These are phyloP conservation scores for Helicoverpa assulta DNA, from an alignment of 2,888 invertebrate species.

Conservation along the genomic window DNA sequence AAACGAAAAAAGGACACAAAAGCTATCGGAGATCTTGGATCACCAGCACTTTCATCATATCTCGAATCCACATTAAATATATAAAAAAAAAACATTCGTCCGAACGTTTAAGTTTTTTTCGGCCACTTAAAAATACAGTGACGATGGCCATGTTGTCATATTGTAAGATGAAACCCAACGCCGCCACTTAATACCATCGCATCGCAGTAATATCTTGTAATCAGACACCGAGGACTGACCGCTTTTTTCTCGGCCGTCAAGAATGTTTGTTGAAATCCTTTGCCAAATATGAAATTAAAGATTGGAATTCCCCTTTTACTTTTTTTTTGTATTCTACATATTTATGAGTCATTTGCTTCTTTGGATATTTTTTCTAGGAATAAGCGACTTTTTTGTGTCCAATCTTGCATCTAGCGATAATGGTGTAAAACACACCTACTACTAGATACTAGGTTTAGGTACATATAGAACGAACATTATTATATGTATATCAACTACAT, in stretches of 20 bases:
- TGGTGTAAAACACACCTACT: too few relatives aligned
- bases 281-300: constrained; percentile 52
- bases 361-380: too few relatives aligned
- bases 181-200: constrained; percentile 61
- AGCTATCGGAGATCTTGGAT: not conserved
- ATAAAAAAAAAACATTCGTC: constrained; percentile 27
- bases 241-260: constrained; percentile 47
- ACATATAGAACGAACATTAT: too few relatives aligned
- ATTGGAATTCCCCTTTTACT: constrained; percentile 30
- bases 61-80: constrained; percentile 10
- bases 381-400: too few relatives aligned
- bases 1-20: not conserved
- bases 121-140: constrained; percentile 35
- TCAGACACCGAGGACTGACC: constrained; percentile 61
- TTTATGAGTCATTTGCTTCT: not conserved
- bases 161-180: constrained; percentile 60
- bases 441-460: too few relatives aligned
- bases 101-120: constrained; percentile 45
- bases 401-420: too few relatives aligned
- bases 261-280: constrained; percentile 62
- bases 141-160: constrained; percentile 62
- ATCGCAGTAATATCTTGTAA: constrained; percentile 70
- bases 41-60: constrained; percentile 6
- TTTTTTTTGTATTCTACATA: not conserved
- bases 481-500: too few relatives aligned